Conservation (phyloP, 1,140 invertebrate genomes). For the Liolophura sinensis region DNA sequence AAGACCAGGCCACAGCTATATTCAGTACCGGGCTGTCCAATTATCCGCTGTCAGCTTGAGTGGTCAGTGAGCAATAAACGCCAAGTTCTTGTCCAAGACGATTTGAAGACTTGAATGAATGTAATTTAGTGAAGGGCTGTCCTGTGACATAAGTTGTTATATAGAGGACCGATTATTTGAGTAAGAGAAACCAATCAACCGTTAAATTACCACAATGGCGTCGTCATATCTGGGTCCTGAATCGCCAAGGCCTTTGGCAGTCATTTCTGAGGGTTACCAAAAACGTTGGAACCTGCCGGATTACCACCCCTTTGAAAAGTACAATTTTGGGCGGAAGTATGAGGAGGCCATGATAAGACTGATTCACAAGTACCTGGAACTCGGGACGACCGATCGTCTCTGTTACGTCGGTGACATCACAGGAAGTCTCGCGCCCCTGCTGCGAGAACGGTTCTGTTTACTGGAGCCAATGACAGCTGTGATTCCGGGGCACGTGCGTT, state of each 20-base stretch:
- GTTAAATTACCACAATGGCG: slow-evolving; percentile 30
- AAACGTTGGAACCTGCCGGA: slow-evolving; percentile 35
- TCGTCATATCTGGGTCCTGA: slow-evolving; percentile 52
- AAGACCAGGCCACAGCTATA: too few species aligned
- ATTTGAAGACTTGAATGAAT: too few species aligned
- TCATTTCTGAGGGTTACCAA: slow-evolving; percentile 52
- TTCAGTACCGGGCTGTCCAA: too few species aligned
- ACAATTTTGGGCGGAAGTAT: slow-evolving; percentile 44
- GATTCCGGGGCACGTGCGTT: slow-evolving; percentile 49
- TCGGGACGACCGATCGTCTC: slow-evolving; percentile 45
- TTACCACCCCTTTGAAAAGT: slow-evolving; percentile 26
- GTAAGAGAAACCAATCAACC: too few species aligned
- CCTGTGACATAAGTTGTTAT: too few species aligned
- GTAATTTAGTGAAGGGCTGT: too few species aligned
- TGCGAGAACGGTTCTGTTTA: slow-evolving; percentile 50
- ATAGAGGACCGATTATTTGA: too few species aligned
- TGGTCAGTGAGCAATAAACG: too few species aligned
- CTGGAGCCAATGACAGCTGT: slow-evolving; percentile 45
- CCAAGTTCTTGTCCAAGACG: too few species aligned
- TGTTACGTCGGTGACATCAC: slow-evolving; percentile 48
- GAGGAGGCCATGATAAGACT: slow-evolving; percentile 42
- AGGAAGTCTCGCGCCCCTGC: slow-evolving; percentile 35
- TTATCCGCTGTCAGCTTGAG: too few species aligned
- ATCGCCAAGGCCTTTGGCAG: slow-evolving; percentile 47
- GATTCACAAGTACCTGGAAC: slow-evolving; percentile 50